phyloP scores from a whole-genome alignment of 2,113 vertebrate species.

The Mirounga angustirostris region DNA sequence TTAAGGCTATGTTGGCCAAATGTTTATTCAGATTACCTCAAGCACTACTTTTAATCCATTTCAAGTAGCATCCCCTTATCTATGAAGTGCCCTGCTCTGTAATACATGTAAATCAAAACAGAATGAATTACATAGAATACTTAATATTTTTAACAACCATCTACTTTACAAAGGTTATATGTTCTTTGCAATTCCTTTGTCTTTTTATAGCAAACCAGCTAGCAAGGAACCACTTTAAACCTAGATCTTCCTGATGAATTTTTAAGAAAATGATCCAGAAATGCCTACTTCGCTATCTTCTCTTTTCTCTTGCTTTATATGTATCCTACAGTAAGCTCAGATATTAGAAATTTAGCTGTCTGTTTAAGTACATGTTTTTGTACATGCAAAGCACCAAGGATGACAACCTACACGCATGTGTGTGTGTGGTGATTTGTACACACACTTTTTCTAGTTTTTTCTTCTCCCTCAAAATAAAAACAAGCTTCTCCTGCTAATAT shows the following conservation, averaged over 20 bases:
- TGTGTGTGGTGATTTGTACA: neutral
- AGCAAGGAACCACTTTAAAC: neutral
- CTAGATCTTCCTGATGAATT: neutral
- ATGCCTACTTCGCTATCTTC: neutral
- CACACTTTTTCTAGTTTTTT: neutral
- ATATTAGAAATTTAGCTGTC: neutral
- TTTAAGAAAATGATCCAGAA: neutral
- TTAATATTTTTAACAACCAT: neutral
- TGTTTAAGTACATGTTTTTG: neutral
- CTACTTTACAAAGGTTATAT: neutral
- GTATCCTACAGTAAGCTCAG: neutral
- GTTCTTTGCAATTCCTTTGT: neutral
- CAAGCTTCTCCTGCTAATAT: neutral
- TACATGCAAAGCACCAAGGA: neutral
- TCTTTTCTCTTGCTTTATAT: neutral
- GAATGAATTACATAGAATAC: neutral
- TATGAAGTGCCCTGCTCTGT: neutral
- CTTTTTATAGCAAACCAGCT: neutral
- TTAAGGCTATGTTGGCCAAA: neutral
- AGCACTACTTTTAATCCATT: conserved; percentile 25
- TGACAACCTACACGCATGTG: neutral
- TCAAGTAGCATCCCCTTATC: neutral
- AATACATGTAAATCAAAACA: neutral
- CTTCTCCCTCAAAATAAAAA: conserved; percentile 29
- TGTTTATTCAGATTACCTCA: conserved; percentile 39